Conservation (phyloP, 2,113 vertebrate genomes). For the Phainopepla nitens region DNA sequence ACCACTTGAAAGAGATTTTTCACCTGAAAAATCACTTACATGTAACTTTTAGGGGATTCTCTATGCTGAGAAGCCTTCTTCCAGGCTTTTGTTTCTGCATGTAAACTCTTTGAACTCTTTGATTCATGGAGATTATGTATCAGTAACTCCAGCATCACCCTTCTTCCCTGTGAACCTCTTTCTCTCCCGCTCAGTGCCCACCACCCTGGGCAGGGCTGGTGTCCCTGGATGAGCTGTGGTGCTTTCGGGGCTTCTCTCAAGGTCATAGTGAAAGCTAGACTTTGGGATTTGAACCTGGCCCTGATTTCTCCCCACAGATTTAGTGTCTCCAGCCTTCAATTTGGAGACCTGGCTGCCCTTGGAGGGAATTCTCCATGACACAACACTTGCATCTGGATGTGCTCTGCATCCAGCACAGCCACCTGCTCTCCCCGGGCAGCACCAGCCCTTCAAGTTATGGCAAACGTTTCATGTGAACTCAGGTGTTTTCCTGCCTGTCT, state of each 20-base stretch:
- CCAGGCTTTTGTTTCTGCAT: neutral
- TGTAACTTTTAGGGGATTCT: neutral
- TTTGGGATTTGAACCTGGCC: neutral
- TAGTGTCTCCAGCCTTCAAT: neutral
- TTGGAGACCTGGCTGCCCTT: neutral
- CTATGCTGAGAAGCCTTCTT: neutral
- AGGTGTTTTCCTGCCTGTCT: neutral
- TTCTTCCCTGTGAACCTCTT: neutral
- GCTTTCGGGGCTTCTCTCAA: neutral
- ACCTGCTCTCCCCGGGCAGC: accelerated
- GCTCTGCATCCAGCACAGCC: accelerated
- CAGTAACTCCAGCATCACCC: neutral
- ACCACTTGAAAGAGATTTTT: neutral
- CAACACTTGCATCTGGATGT: neutral
- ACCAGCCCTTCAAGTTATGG: neutral
- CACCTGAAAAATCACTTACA: neutral
- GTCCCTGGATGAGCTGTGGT: neutral
- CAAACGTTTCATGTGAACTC: neutral
- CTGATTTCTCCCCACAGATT: accelerated
- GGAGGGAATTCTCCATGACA: neutral
- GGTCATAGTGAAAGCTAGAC: neutral
- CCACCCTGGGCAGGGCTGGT: accelerated
- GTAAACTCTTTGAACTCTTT: neutral
- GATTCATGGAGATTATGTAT: neutral
- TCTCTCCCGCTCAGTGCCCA: neutral